A percentile compares a stretch with the other conserved stretches of the same genome.
phyloP scores from a whole-genome alignment of 2,888 invertebrate genomes.

The Eremobia ochroleuca region DNA sequence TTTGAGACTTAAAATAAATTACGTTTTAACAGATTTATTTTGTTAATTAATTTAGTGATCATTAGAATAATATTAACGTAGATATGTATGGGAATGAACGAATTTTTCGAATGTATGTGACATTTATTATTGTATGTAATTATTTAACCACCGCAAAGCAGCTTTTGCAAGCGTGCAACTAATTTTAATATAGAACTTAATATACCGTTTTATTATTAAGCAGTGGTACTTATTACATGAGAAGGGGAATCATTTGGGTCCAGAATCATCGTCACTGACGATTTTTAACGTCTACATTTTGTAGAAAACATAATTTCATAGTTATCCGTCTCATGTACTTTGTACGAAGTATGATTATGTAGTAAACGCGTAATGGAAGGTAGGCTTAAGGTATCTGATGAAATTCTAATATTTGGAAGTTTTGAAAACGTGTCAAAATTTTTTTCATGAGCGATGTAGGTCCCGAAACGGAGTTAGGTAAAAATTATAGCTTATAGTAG shows the following conservation, averaged over 20 bases:
- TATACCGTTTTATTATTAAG: conserved; percentile 78
- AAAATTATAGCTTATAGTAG: conserved; percentile 89
- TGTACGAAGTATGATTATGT: conserved; percentile 74
- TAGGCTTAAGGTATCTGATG: conserved; percentile 79
- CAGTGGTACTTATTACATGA: conserved; percentile 73
- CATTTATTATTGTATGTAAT: conserved; percentile 78
- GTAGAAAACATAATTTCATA: conserved; percentile 62
- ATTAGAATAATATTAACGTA: conserved; percentile 77
- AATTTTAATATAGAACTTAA: conserved; percentile 82
- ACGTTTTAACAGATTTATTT: conserved; percentile 87
- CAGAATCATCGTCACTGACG: conserved; percentile 64
- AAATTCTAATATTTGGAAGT: conserved; percentile 81
- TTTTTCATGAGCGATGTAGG: conserved; percentile 81
- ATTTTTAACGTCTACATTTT: conserved; percentile 67
- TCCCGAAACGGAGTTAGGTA: conserved; percentile 85
- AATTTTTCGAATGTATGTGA: conserved; percentile 81
- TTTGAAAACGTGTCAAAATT: conserved; percentile 89
- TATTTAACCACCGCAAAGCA: conserved; percentile 88
- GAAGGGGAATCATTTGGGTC: conserved; percentile 71
- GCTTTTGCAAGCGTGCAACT: conserved; percentile 88
- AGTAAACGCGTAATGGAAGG: conserved; percentile 85
- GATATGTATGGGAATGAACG: conserved; percentile 85
- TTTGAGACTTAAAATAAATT: conserved; percentile 85
- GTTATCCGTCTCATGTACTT: conserved; percentile 68
- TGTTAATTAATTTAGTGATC: conserved; percentile 80